Conservation (phyloP, 2,797 vertebrate genomes). For the Intellagama lesueurii region DNA sequence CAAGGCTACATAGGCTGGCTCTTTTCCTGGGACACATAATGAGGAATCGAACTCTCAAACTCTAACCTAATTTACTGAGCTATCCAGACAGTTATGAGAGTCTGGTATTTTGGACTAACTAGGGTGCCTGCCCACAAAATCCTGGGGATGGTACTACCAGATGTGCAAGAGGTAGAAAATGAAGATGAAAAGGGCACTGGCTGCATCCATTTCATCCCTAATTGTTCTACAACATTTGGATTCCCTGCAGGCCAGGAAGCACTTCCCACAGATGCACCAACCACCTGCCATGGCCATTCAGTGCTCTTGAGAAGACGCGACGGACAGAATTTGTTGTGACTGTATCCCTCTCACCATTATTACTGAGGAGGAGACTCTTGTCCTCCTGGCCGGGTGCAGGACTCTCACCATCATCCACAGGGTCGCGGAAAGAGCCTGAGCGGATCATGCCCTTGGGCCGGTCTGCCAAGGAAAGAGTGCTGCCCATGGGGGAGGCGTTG, state of each 20-base stretch:
- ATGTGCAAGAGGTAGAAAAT: background rate
- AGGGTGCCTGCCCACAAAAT: background rate
- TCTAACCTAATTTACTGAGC: too few relatives aligned
- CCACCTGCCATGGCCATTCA: background rate
- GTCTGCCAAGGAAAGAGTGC: conserved; percentile 93
- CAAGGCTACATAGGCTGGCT: too few relatives aligned
- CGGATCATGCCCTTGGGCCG: conserved; percentile 97
- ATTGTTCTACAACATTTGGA: background rate
- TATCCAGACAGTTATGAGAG: too few relatives aligned
- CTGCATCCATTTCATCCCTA: background rate
- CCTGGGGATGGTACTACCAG: conserved; percentile 30
- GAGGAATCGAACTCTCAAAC: too few relatives aligned
- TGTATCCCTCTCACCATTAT: conserved; percentile 12
- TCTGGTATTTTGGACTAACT: conserved; percentile 20
- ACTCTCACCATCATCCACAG: conserved; percentile 89
- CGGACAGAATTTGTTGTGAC: background rate
- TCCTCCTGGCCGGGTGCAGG: conserved; percentile 38
- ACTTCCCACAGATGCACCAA: background rate
- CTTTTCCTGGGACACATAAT: too few relatives aligned
- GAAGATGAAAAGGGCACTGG: background rate
- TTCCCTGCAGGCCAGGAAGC: background rate
- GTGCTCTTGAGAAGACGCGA: background rate
- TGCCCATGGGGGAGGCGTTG: conserved; percentile 89
- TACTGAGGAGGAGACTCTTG: conserved; percentile 20
- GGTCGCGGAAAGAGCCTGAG: conserved; percentile 94